Percentiles rank a stretch among this genome's conserved stretches.
These are phyloP conservation scores for Watsonalla cultraria DNA, from an alignment of 2,888 invertebrate genomes.

Conservation along the genomic window DNA sequence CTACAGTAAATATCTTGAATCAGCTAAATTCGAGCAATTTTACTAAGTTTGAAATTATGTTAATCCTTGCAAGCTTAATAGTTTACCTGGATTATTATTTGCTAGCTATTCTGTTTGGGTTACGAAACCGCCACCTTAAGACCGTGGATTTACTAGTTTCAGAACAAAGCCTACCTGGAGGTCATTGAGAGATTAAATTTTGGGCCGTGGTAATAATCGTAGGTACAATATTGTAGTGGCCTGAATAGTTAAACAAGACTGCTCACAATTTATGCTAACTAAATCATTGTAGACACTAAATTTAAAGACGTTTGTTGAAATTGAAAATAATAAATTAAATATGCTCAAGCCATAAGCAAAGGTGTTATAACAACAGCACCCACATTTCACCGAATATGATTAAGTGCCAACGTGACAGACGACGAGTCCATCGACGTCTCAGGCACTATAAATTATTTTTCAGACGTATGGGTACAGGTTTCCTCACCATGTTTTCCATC, in stretches of 20 bases:
- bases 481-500: too few relatives aligned
- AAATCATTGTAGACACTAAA: too few relatives aligned
- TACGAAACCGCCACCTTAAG: slow-evolving; percentile 9
- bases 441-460: too few relatives aligned
- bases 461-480: too few relatives aligned
- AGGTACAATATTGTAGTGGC: not conserved
- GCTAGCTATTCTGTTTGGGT: slow-evolving; percentile 11
- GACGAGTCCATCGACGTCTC: too few relatives aligned
- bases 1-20: not conserved
- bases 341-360: too few relatives aligned
- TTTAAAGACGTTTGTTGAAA: too few relatives aligned
- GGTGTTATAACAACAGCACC: too few relatives aligned
- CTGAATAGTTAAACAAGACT: not conserved
- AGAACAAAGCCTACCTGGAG: slow-evolving; percentile 2
- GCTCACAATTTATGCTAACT: too few relatives aligned
- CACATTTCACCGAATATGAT: too few relatives aligned
- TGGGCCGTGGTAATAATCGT: not conserved
- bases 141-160: slow-evolving; percentile 6
- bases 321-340: too few relatives aligned
- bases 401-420: too few relatives aligned
- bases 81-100: slow-evolving; percentile 26
- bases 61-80: slow-evolving; percentile 5
- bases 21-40: not conserved
- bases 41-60: not conserved
- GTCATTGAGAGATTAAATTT: slow-evolving; percentile 6